Base-by-base conservation (phyloP, 2,113 vertebrate genomes). In the Camelus dromedarius region DNA sequence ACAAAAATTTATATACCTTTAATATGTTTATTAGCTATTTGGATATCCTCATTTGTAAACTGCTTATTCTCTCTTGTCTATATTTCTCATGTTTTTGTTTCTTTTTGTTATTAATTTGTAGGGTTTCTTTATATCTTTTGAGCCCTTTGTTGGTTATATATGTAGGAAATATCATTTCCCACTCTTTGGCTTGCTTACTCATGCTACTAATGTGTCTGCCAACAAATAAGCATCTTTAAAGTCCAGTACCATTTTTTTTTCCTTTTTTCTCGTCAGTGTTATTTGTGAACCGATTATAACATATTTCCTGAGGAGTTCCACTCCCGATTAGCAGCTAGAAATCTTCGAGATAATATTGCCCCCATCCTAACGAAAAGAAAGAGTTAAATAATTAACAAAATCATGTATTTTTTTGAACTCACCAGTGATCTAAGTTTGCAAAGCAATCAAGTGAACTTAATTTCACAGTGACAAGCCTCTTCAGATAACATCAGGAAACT, bases 251-350 rank as follows among this genome's bases (percentile, higher is more conserved):
- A 35, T 64, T 56, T 89, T 52, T 90, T 58, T 30, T 5, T 20
- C 18, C 18, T 75, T 58, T 9, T 62, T 54, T 42, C 58, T 79
- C 15, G 12, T n/a, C 85, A 73, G 12, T 62, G 26, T 83, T 92
- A 84, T 84, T 94, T 95, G 46, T 91, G 32, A 95, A 67, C 18
- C 77, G 8, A 82, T 72, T 81, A 56, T 85, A 30, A 88, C 22
- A 52, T 38, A 48, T 48, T 18, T 87, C 30, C 64, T 38, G 5
- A 73, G 3, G 30, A 76, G 4, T 73, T 89, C 66, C 15, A 20
- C n/a, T 81, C 95, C 72, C 19, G 46, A 20, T 92, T 84, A 77
- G 28, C 5, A n/a, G 80, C 30, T 52, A 91, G 48, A 67, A 80
- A 35, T 38, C 13, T 82, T n/a, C 30, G 73, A 35, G 5, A 72